Conservation (phyloP, 2,888 invertebrate genomes). For the Coleophora deauratella region DNA sequence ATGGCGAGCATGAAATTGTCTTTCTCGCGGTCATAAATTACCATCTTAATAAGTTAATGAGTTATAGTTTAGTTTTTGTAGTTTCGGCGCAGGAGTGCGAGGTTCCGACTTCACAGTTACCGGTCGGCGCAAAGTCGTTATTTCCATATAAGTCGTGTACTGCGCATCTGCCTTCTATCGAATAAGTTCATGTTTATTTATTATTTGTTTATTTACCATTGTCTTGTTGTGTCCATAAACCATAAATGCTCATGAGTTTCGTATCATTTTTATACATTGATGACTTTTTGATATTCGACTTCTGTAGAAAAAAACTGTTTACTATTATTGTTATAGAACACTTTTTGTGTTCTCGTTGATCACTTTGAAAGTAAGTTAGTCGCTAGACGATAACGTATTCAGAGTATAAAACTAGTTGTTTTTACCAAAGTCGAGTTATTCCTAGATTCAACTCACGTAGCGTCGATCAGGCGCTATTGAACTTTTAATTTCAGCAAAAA, state of each 20-base stretch:
- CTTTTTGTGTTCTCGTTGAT: neutral
- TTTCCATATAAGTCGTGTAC: conserved; percentile 53
- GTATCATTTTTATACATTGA: no score
- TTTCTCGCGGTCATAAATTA: conserved; percentile 59
- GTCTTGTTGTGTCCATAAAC: conserved; percentile 3
- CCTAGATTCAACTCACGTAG: conserved; percentile 40
- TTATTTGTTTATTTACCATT: conserved; percentile 47
- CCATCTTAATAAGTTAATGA: conserved; percentile 71
- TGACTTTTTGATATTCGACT: no score
- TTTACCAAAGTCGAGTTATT: conserved; percentile 18
- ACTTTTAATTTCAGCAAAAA: conserved; percentile 65
- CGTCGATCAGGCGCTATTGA: conserved; percentile 45
- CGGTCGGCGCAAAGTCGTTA: conserved; percentile 47
- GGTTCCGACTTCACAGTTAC: conserved; percentile 22
- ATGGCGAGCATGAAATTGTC: conserved; percentile 55
- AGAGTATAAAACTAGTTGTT: conserved; percentile 14
- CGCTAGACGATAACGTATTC: neutral
- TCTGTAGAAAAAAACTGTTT: no score
- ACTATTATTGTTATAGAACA: conserved; percentile 2
- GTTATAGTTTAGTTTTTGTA: conserved; percentile 62
- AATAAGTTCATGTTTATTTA: conserved; percentile 71
- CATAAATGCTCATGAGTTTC: no score
- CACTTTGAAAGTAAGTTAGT: neutral
- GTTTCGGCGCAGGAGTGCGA: conserved; percentile 39
- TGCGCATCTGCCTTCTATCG: conserved; percentile 66